phyloP scores from a whole-genome alignment of 2,113 vertebrate genomes.

The Aegotheles bennettii region DNA sequence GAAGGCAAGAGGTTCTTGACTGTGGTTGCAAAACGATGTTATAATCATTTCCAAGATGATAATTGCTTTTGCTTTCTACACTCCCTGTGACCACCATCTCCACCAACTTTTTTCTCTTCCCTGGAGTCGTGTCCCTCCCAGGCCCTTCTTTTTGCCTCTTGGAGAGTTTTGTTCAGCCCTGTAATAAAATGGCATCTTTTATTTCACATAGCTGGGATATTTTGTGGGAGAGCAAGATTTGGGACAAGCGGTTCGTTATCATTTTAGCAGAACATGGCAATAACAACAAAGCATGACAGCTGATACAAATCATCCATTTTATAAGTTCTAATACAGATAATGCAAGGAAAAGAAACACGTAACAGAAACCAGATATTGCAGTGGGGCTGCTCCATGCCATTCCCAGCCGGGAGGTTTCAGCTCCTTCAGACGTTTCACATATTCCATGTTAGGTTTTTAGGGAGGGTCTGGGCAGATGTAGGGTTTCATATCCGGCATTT shows the following conservation, averaged over 20 bases:
- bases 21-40: not conserved
- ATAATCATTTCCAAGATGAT: not conserved
- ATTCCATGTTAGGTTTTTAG: not conserved
- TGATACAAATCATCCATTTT: constrained; percentile 56
- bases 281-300: constrained; percentile 47
- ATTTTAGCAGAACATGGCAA: constrained; percentile 43
- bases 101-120: not conserved
- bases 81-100: not conserved
- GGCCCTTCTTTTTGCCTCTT: not conserved
- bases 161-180: not conserved
- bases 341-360: constrained; percentile 51
- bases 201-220: constrained; percentile 49
- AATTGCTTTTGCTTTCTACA: not conserved
- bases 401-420: not conserved
- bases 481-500: not conserved
- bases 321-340: constrained; percentile 59
- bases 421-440: not conserved
- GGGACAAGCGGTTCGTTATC: constrained; percentile 1
- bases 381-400: not conserved
- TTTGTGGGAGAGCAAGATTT: constrained; percentile 47
- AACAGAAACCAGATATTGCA: constrained; percentile 60
- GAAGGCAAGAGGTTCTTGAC: not conserved
- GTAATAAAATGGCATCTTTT: constrained; percentile 18
- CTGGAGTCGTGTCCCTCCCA: not conserved
- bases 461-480: not conserved